Evolutionary conservation across 1,140 invertebrate species (phyloP).

Genomic region (Apolygus lucorum): DNA sequence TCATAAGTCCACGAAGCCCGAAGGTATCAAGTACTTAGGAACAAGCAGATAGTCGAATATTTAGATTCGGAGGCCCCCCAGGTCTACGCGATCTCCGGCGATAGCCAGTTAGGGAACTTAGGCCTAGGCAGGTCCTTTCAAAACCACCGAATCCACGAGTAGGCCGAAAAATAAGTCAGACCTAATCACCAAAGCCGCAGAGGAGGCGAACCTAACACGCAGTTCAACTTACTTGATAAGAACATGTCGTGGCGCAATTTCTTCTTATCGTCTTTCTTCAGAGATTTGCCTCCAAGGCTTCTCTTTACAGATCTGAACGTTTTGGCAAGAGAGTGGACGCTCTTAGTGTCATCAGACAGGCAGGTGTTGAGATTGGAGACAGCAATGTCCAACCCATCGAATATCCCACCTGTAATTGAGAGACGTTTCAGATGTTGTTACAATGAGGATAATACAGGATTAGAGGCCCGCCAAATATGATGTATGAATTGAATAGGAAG

Average conservation of each 20-base stretch:
- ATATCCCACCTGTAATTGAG: not conserved
- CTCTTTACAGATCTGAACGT: not conserved
- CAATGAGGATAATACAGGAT: not conserved
- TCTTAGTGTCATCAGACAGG: not conserved
- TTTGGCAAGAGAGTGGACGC: not conserved
- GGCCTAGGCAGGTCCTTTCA: no score
- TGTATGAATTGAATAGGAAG: not conserved
- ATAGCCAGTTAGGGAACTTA: no score
- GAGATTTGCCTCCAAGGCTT: not conserved
- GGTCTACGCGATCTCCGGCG: no score
- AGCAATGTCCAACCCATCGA: conserved; percentile 4
- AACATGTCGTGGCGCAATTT: not conserved
- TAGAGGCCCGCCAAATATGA: not conserved
- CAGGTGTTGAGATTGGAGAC: not conserved
- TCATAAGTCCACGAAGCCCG: no score
- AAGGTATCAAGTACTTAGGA: no score
- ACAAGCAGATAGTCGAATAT: no score
- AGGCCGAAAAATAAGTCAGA: no score
- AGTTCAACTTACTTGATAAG: not conserved
- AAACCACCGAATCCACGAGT: no score
- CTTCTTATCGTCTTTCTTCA: not conserved
- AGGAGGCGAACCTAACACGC: no score
- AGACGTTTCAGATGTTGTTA: not conserved
- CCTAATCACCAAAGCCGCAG: no score
- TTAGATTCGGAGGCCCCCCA: no score